Conservation (phyloP, 1,140 invertebrate species). For the Microplitis mediator region DNA sequence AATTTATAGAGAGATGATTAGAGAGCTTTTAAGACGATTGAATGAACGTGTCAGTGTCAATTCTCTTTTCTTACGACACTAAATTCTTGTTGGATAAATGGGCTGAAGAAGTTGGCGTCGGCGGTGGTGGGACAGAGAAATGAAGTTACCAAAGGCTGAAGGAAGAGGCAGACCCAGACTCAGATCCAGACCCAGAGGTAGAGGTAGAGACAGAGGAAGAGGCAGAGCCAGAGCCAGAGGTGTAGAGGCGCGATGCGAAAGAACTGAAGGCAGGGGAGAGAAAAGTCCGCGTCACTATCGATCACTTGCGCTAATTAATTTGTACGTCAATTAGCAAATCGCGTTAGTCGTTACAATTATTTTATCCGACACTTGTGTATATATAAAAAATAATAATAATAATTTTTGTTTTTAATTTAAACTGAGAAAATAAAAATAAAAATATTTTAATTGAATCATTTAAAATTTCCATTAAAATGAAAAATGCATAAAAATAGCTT, state of each 20-base stretch:
- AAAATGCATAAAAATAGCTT: background rate
- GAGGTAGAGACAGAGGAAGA: too few relatives aligned
- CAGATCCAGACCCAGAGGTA: too few relatives aligned
- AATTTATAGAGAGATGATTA: background rate
- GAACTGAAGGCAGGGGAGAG: background rate
- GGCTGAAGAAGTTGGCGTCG: background rate
- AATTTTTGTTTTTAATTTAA: too few relatives aligned
- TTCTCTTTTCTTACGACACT: background rate
- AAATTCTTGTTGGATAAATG: background rate
- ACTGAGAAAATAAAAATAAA: background rate
- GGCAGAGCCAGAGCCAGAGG: too few relatives aligned
- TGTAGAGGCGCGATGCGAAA: too few relatives aligned
- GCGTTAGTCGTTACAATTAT: background rate
- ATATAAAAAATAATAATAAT: background rate
- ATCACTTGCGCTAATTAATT: slow-evolving; percentile 57
- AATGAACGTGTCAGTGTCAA: slow-evolving; percentile 9
- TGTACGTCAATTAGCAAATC: slow-evolving; percentile 56
- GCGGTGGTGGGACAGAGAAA: too few relatives aligned
- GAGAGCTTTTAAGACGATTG: slow-evolving; percentile 11
- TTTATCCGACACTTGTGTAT: background rate
- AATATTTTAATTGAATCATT: background rate
- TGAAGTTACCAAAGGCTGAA: too few relatives aligned
- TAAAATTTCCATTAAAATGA: background rate
- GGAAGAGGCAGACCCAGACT: too few relatives aligned
- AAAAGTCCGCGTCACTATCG: slow-evolving; percentile 40